Conservation (phyloP, 2,113 vertebrate species). For the Tragelaphus buxtoni region DNA sequence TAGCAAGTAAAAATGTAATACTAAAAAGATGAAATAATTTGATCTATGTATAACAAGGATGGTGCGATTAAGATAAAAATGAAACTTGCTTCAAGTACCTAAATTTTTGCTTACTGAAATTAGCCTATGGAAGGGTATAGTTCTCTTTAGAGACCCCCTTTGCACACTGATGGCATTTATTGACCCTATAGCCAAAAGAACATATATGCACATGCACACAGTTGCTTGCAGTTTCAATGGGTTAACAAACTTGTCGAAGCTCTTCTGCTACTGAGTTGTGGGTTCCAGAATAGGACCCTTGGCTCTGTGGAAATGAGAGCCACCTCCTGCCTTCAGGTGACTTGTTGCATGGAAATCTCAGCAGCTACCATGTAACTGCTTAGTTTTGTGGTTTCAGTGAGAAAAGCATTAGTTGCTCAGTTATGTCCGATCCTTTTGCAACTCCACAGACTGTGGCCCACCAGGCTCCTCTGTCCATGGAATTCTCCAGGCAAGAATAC, state of each 20-base stretch:
- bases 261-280: not conserved
- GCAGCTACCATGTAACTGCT: not conserved
- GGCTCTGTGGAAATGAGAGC: not conserved
- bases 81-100: not conserved
- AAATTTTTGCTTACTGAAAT: not conserved
- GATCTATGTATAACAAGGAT: not conserved
- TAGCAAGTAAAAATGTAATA: not conserved
- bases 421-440: not conserved
- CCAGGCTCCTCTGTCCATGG: not conserved
- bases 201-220: not conserved
- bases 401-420: not conserved
- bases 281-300: not conserved
- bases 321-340: not conserved
- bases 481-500: not conserved
- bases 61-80: not conserved
- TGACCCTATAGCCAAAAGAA: not conserved
- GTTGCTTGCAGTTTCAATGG: not conserved
- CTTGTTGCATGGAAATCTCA: not conserved
- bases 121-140: not conserved
- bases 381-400: not conserved
- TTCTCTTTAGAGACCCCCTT: not conserved
- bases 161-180: not conserved
- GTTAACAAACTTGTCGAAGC: not conserved
- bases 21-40: not conserved
- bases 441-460: not conserved